These are phyloP conservation scores for Zaprionus vittiger DNA, from an alignment of 1,140 invertebrate genomes.

Conservation along the genomic window DNA sequence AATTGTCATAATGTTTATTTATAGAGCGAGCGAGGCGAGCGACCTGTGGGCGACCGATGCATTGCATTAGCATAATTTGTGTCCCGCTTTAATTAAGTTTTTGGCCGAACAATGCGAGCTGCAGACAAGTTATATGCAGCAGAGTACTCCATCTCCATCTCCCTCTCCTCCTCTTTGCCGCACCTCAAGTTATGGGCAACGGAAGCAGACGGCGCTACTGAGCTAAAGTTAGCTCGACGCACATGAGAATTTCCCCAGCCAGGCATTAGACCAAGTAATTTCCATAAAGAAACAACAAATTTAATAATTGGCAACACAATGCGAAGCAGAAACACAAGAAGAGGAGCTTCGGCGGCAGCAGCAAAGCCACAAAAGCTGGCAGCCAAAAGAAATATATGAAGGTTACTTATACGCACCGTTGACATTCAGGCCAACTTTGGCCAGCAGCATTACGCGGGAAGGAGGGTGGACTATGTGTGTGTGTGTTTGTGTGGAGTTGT, in stretches of 20 bases:
- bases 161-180: background rate
- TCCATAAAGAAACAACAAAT: slow-evolving; percentile 46
- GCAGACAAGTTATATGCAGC: slow-evolving; percentile 7
- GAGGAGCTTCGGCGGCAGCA: background rate
- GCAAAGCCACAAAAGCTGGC: slow-evolving; percentile 1
- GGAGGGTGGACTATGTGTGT: background rate
- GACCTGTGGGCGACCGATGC: slow-evolving; percentile 14
- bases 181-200: slow-evolving; percentile 11
- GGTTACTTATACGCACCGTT: slow-evolving; percentile 65
- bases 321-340: background rate
- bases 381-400: slow-evolving; percentile 26
- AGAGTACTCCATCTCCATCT: background rate
- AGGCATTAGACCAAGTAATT: slow-evolving; percentile 34
- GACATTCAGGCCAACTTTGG: slow-evolving; percentile 50
- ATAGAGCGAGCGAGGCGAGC: slow-evolving; percentile 44
- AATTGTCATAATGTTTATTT: slow-evolving; percentile 80
- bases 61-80: slow-evolving; percentile 77
- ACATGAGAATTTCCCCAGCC: slow-evolving; percentile 5
- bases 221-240: background rate
- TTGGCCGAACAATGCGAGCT: slow-evolving; percentile 35
- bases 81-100: slow-evolving; percentile 63
- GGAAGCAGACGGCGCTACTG: slow-evolving; percentile 23
- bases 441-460: background rate
- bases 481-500: background rate
- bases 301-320: slow-evolving; percentile 65